These are phyloP conservation scores for Raja brachyura DNA, from an alignment of 2,113 vertebrate species.

Conservation along the genomic window DNA sequence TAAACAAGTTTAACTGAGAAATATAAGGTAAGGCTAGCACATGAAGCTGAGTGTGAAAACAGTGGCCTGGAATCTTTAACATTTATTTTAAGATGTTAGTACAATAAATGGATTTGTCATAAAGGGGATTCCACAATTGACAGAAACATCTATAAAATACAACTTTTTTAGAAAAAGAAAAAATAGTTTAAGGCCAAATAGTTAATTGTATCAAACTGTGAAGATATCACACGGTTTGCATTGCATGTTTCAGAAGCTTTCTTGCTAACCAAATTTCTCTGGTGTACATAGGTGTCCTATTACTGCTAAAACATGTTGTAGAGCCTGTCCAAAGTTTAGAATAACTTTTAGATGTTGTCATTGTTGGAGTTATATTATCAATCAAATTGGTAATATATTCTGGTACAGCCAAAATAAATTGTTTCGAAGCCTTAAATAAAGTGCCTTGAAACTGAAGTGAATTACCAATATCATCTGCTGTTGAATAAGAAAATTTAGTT, in stretches of 20 bases:
- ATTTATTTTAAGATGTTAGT: slow-evolving; percentile 10
- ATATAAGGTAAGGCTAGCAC: not conserved
- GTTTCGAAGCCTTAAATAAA: not conserved
- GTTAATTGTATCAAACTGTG: not conserved
- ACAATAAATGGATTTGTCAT: not conserved
- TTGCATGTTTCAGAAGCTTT: not conserved
- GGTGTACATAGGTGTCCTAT: not conserved
- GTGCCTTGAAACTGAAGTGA: not conserved
- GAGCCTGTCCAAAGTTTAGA: not conserved
- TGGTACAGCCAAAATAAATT: not conserved
- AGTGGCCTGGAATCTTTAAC: not conserved
- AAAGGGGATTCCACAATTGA: not conserved
- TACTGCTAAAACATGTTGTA: not conserved
- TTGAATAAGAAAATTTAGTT: not conserved
- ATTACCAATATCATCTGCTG: not conserved
- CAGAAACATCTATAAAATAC: not conserved
- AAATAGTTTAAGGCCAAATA: not conserved
- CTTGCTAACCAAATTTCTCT: not conserved
- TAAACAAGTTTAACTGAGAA: not conserved
- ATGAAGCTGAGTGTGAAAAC: not conserved
- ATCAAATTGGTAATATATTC: not conserved
- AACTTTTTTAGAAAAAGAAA: not conserved
- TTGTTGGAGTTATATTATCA: too few species aligned
- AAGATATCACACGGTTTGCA: not conserved
- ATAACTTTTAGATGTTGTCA: not conserved